phyloP scores from a whole-genome alignment of 2,888 invertebrate species.

The Eurytoma californica region DNA sequence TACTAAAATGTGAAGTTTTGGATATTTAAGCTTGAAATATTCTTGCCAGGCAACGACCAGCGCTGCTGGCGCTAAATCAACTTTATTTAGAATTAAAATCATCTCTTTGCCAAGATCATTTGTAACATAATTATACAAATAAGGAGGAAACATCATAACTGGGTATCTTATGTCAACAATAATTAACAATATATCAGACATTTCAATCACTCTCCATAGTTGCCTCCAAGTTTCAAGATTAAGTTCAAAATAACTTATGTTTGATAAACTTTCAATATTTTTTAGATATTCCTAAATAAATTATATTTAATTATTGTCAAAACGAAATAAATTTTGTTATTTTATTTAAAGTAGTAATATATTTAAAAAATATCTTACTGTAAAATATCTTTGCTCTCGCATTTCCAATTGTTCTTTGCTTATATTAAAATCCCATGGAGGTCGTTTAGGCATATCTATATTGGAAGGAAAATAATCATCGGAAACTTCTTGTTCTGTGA shows the following conservation, averaged over 20 bases:
- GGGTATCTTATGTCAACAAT: slow-evolving; percentile 93
- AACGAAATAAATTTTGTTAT: not conserved
- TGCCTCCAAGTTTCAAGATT: slow-evolving; percentile 98
- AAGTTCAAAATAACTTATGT: slow-evolving; percentile 91
- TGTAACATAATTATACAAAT: slow-evolving; percentile 87
- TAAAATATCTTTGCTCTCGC: slow-evolving; percentile 89
- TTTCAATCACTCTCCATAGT: slow-evolving; percentile 95
- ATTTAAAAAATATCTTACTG: slow-evolving; percentile 73
- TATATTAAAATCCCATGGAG: slow-evolving; percentile 89
- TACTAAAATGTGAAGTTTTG: slow-evolving; percentile 84
- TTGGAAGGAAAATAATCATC: slow-evolving; percentile 82
- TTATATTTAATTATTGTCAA: slow-evolving; percentile 19
- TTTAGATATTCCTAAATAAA: slow-evolving; percentile 84
- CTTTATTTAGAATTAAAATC: slow-evolving; percentile 93
- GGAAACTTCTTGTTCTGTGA: slow-evolving; percentile 82
- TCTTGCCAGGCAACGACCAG: slow-evolving; percentile 92
- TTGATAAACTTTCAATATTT: slow-evolving; percentile 79
- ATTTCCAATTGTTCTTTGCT: slow-evolving; percentile 84
- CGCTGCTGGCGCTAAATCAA: slow-evolving; percentile 84
- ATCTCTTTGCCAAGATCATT: slow-evolving; percentile 86
- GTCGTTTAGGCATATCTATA: slow-evolving; percentile 89
- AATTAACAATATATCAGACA: slow-evolving; percentile 91
- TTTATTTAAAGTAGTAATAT: not conserved
- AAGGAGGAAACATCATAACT: slow-evolving; percentile 92
- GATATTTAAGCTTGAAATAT: slow-evolving; percentile 84